Base-by-base conservation (phyloP, 2,888 invertebrate genomes). In the Disparrhopalites patrizii region DNA sequence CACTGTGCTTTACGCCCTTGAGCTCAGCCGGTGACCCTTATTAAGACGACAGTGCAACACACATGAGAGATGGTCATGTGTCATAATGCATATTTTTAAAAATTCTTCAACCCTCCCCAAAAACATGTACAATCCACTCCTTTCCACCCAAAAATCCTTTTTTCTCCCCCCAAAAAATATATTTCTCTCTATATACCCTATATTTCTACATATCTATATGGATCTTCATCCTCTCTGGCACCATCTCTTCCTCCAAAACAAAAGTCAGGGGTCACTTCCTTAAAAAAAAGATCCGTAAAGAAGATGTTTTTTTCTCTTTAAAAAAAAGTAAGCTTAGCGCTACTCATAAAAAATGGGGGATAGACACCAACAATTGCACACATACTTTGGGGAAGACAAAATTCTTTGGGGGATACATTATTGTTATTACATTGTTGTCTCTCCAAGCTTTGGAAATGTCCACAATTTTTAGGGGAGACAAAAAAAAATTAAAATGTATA, bases 11-110 rank as follows among this genome's bases (percentile, higher is more conserved):
- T 50, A 51, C 51, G 33, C 61, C 38, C 50, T 60, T 20, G 30
- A 31, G 25, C 61, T 61, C 51, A 61, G 61, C 51, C 61, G 51
- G 61, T 61, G 61, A 61, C 61, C 61, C 61, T 61, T 61, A 61
- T 61, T 61, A 61, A 61, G 61, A 61, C 61, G 61, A 51, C 43
- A 58, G 58, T 25, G 40, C 61, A 27, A 51, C 31, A 36, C 61
- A 61, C 61, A 51, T 50, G 51, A 61, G 38, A 36, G 23, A 61
- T 51, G 51, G 51, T 61, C 61, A 58, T 58, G 61, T 61, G 61
- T 61, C 61, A 61, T 51, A 61, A 61, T 18, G 51, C 61, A 51
- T 25, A 51, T 40, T 58, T 27, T 15, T 27, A 61, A 61, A n/a
- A n/a, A n/a, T n/a, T n/a, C n/a, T n/a, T n/a, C n/a, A n/a, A n/a